These are phyloP conservation scores for Galleria mellonella DNA, from an alignment of 1,140 invertebrate genomes.

Conservation along the genomic window DNA sequence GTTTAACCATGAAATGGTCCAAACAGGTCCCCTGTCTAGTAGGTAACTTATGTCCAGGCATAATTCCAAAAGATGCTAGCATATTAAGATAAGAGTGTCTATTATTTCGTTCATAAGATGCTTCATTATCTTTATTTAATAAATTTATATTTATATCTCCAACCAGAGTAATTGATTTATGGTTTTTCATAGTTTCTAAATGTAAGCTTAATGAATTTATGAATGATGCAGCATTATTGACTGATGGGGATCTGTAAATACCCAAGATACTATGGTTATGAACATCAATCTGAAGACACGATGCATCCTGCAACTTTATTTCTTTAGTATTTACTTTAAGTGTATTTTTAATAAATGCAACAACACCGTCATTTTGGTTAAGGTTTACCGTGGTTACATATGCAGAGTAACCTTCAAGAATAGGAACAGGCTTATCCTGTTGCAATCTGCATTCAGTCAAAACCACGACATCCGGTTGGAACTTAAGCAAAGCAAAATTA, in stretches of 20 bases:
- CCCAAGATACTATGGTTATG: neutral
- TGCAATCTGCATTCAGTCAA: neutral
- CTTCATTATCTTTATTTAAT: neutral
- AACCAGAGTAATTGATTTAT: neutral
- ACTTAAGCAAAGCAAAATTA: neutral
- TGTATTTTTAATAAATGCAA: neutral
- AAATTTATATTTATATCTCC: constrained; percentile 4
- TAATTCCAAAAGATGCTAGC: neutral
- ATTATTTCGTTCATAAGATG: neutral
- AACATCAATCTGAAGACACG: neutral
- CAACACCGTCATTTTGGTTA: neutral
- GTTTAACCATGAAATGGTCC: neutral
- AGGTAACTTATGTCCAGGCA: neutral
- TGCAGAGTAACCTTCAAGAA: neutral
- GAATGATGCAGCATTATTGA: neutral
- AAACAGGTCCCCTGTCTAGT: neutral
- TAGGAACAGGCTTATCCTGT: neutral
- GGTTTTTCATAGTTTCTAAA: neutral
- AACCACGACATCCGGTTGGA: neutral
- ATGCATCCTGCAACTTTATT: neutral
- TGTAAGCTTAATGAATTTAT: neutral
- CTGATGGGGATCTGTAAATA: neutral
- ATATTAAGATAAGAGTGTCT: neutral
- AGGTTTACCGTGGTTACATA: neutral
- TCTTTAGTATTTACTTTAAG: neutral